Evolutionary conservation across 2,113 vertebrate species (phyloP).

Genomic region (Poecile atricapillus): DNA sequence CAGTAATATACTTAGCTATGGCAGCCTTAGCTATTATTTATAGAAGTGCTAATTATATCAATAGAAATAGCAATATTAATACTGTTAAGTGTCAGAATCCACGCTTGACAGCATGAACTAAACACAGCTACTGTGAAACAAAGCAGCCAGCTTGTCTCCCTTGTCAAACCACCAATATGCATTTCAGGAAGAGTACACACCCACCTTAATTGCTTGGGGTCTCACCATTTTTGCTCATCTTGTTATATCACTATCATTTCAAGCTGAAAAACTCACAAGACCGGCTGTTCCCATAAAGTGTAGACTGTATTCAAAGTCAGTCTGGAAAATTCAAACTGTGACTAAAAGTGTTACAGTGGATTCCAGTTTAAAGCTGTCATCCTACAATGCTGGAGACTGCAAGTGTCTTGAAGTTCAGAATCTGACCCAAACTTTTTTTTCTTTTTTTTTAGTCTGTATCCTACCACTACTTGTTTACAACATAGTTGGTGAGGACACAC

Average conservation of each 20-base stretch:
- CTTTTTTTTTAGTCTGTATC: background rate
- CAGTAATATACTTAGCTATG: constrained; percentile 70
- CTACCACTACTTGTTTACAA: constrained; percentile 38
- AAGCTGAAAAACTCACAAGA: constrained; percentile 27
- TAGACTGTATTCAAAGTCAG: constrained; percentile 12
- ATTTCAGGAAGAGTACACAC: constrained; percentile 66
- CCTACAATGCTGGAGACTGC: background rate
- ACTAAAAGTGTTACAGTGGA: background rate
- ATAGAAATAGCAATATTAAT: constrained; percentile 81
- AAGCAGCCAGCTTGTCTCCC: constrained; percentile 74
- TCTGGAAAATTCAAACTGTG: constrained; percentile 41
- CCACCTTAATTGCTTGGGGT: constrained; percentile 64
- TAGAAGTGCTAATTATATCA: constrained; percentile 79
- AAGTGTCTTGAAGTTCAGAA: background rate
- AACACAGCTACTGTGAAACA: constrained; percentile 73
- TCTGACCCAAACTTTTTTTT: background rate
- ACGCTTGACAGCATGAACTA: constrained; percentile 73
- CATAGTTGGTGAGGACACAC: background rate
- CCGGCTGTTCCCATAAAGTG: background rate
- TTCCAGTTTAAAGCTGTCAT: constrained; percentile 41
- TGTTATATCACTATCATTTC: constrained; percentile 44
- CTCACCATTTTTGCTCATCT: constrained; percentile 61
- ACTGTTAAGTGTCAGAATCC: constrained; percentile 76
- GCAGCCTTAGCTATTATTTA: constrained; percentile 73
- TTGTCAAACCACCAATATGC: constrained; percentile 74